Conservation (phyloP, 2,797 vertebrate species). For the Spinus pinus region DNA sequence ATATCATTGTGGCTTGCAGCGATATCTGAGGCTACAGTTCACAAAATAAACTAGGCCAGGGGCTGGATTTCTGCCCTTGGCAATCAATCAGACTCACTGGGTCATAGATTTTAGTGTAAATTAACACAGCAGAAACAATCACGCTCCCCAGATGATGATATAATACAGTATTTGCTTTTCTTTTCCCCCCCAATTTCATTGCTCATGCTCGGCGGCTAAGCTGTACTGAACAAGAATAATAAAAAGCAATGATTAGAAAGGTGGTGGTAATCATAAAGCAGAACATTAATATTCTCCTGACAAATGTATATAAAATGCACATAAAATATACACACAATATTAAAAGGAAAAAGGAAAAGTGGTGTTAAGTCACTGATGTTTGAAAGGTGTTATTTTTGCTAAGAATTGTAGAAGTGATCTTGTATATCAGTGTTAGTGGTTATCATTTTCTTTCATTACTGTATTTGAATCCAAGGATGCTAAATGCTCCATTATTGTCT, state of each 20-base stretch:
- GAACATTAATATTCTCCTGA: constrained; percentile 66
- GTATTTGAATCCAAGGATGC: background rate
- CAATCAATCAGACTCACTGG: constrained; percentile 82
- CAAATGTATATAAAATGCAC: constrained; percentile 40
- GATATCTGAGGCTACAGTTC: constrained; percentile 84
- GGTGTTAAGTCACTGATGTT: constrained; percentile 3
- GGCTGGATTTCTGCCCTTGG: constrained; percentile 83
- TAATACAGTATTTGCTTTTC: constrained; percentile 77
- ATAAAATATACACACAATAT: constrained; percentile 10
- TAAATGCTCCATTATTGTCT: background rate
- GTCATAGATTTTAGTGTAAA: constrained; percentile 87
- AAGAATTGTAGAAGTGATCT: background rate
- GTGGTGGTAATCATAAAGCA: constrained; percentile 55
- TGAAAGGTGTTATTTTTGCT: background rate
- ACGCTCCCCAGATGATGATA: constrained; percentile 75
- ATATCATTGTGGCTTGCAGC: constrained; percentile 81
- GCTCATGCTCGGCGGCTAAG: constrained; percentile 52
- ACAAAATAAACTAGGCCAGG: constrained; percentile 84
- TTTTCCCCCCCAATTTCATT: constrained; percentile 42
- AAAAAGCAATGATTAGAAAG: constrained; percentile 73
- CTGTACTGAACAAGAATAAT: constrained; percentile 72
- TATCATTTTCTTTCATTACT: background rate
- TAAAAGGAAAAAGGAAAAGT: background rate
- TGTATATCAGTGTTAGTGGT: background rate
- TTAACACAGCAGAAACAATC: constrained; percentile 83